Evolutionary conservation across 2,113 vertebrate genomes (phyloP).

Genomic region (Martes martes): DNA sequence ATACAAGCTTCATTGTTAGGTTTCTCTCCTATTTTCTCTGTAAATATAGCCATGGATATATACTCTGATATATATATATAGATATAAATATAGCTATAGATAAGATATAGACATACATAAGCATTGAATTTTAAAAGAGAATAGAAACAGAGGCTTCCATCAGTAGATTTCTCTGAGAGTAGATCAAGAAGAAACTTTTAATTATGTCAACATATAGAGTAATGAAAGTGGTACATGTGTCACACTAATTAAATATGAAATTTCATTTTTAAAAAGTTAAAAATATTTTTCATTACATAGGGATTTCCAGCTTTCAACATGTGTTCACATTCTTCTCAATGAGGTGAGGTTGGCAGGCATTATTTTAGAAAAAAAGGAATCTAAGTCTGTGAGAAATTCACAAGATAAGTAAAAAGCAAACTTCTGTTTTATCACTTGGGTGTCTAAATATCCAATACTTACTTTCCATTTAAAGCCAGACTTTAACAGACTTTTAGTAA

Average conservation of each 20-base stretch:
- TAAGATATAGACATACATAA: neutral
- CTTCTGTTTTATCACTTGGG: neutral
- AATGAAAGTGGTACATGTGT: neutral
- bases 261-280: conserved; percentile 9
- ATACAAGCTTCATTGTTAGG: neutral
- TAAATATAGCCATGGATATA: neutral
- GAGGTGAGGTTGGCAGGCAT: neutral
- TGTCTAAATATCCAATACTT: neutral
- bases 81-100: neutral
- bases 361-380: neutral
- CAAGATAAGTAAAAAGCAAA: neutral
- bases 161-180: neutral
- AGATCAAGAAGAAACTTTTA: neutral
- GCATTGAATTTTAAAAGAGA: neutral
- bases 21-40: neutral
- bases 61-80: neutral
- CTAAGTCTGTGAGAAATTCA: neutral
- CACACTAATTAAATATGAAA: neutral
- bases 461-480: neutral
- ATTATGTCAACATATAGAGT: neutral
- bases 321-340: neutral
- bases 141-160: neutral
- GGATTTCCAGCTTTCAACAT: neutral
- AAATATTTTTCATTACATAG: neutral
- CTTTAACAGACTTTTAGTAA: neutral